phyloP scores from a whole-genome alignment of 2,113 vertebrate species.

The Thunnus thynnus region DNA sequence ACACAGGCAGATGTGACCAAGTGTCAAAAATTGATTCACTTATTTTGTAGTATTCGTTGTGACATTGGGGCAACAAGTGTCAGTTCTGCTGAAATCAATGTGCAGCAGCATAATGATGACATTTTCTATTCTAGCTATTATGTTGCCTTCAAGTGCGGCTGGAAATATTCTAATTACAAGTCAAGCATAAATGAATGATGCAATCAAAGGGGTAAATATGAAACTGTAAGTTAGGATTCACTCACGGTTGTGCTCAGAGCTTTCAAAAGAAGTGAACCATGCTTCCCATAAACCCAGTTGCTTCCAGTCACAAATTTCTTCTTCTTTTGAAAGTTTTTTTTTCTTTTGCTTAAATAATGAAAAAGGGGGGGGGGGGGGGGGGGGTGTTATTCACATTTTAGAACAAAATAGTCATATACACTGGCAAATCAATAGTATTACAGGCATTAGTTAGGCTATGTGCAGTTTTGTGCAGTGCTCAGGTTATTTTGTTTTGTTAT shows the following conservation, averaged over 20 bases:
- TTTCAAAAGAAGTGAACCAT: not conserved
- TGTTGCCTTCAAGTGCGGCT: slow-evolving; percentile 45
- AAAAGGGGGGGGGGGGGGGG: too few relatives aligned
- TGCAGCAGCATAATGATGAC: slow-evolving; percentile 20
- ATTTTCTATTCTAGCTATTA: slow-evolving; percentile 15
- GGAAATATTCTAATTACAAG: slow-evolving; percentile 23
- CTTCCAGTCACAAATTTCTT: not conserved
- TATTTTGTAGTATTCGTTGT: slow-evolving; percentile 9
- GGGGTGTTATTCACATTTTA: not conserved
- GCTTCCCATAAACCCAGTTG: not conserved
- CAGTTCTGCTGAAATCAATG: slow-evolving; percentile 54
- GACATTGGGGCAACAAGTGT: slow-evolving; percentile 38
- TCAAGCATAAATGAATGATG: slow-evolving; percentile 27
- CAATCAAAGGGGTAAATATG: slow-evolving; percentile 26
- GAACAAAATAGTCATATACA: not conserved
- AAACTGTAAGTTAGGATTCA: not conserved
- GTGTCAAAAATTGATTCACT: slow-evolving; percentile 35
- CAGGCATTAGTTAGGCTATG: not conserved
- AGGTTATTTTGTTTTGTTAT: too few relatives aligned
- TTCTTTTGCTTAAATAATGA: not conserved
- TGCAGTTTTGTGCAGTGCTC: not conserved
- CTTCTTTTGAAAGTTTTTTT: not conserved
- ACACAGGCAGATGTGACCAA: slow-evolving; percentile 36
- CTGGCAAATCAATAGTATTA: too few relatives aligned
- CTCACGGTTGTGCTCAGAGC: not conserved